phyloP scores from a whole-genome alignment of 2,797 vertebrate genomes.

The Sebastolobus alascanus region DNA sequence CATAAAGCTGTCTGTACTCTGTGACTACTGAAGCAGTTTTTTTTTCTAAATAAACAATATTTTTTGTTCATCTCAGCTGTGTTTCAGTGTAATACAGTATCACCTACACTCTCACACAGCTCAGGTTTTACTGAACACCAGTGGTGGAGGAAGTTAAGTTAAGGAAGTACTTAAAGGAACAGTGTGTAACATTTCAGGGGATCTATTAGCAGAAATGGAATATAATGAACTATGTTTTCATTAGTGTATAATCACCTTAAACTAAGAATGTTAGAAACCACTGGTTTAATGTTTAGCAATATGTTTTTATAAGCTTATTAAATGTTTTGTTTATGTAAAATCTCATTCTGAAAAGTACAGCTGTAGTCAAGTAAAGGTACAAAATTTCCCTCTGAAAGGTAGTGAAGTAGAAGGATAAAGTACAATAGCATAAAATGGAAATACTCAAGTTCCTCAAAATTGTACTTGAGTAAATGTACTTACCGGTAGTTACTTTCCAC shows the following conservation, averaged over 20 bases:
- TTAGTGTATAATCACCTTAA: too few species aligned
- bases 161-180: too few species aligned
- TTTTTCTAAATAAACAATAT: slow-evolving; percentile 3
- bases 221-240: too few species aligned
- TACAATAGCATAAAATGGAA: not conserved
- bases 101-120: not conserved
- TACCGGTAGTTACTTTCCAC: not conserved
- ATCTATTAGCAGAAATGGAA: too few species aligned
- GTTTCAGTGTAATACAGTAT: not conserved
- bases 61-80: slow-evolving; percentile 1
- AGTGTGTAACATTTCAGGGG: not conserved
- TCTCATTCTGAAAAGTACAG: not conserved
- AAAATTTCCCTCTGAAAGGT: not conserved
- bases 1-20: not conserved
- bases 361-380: not conserved
- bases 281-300: not conserved
- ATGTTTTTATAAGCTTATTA: not conserved
- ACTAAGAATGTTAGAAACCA: not conserved
- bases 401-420: not conserved
- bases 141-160: not conserved
- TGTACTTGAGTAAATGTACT: not conserved
- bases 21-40: not conserved
- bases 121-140: not conserved
- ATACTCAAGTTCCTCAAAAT: too few species aligned
- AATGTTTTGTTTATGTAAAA: not conserved